Conservation (phyloP, 2,888 invertebrate species). For the Melitaea athalia region DNA sequence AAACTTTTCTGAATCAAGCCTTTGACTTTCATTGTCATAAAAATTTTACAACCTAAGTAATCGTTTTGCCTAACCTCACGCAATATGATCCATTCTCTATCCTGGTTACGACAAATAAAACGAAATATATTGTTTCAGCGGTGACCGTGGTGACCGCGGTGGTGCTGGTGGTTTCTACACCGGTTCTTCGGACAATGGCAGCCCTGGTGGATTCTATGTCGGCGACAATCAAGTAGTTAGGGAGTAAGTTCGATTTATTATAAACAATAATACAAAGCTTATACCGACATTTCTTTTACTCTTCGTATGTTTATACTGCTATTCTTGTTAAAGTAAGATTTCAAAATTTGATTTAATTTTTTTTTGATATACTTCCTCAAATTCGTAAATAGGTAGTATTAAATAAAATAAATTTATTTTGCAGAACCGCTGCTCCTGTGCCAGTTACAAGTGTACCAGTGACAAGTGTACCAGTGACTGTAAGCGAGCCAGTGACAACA, state of each 20-base stretch:
- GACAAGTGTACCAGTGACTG: not conserved
- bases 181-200: constrained; percentile 40
- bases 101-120: not conserved
- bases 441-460: not conserved
- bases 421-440: not conserved
- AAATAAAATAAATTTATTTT: not conserved
- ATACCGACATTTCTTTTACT: too few species aligned
- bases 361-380: too few species aligned
- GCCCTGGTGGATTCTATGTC: constrained; percentile 42
- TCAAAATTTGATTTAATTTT: too few species aligned
- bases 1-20: too few species aligned
- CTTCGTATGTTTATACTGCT: too few species aligned
- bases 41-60: too few species aligned
- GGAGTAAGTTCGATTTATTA: constrained; percentile 12
- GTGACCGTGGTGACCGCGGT: constrained; percentile 44
- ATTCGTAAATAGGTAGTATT: too few species aligned
- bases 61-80: too few species aligned
- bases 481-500: constrained; percentile 9
- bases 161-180: constrained; percentile 51
- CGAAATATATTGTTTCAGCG: constrained; percentile 25
- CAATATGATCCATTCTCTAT: too few species aligned
- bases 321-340: too few species aligned
- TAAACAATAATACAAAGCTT: not conserved
- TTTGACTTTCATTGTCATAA: too few species aligned
- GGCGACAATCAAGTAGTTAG: constrained; percentile 28